These are phyloP conservation scores for Xyliphius kryptos DNA, from an alignment of 2,113 vertebrate species.

Conservation along the genomic window DNA sequence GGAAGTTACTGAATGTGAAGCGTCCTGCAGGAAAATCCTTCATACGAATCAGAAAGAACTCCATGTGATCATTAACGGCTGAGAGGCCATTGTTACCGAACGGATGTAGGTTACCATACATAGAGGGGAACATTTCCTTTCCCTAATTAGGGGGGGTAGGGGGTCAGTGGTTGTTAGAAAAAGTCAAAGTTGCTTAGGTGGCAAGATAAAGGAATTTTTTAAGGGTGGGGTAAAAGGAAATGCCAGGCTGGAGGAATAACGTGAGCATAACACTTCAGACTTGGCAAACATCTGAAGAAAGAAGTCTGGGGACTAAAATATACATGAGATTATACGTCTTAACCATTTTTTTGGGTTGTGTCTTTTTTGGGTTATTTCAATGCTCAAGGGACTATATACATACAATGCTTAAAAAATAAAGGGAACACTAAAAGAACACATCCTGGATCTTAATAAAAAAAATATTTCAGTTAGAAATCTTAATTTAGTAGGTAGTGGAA, in stretches of 20 bases:
- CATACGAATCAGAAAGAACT: background rate
- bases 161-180: slow-evolving; percentile 21
- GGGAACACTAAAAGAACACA: too few species aligned
- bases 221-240: slow-evolving; percentile 33
- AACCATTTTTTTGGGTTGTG: too few species aligned
- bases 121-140: slow-evolving; percentile 18
- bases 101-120: slow-evolving; percentile 13
- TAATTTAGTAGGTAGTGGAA: too few species aligned
- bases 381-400: too few species aligned
- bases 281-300: background rate
- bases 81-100: slow-evolving; percentile 29
- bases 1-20: too few species aligned
- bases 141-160: slow-evolving; percentile 21
- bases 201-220: slow-evolving; percentile 27
- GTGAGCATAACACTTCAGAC: slow-evolving; percentile 13
- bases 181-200: slow-evolving; percentile 22
- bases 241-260: slow-evolving; percentile 21
- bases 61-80: slow-evolving; percentile 1
- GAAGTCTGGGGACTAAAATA: background rate
- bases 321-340: too few species aligned
- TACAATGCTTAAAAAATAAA: too few species aligned
- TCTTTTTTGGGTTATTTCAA: too few species aligned
- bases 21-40: too few species aligned
- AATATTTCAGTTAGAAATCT: too few species aligned
- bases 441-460: too few species aligned